Percentiles rank a stretch among this genome's conserved stretches.
Evolutionary conservation across 64 coral and sea anemone genomes (phyloP).

Genomic region (Actinia tenebrosa): DNA sequence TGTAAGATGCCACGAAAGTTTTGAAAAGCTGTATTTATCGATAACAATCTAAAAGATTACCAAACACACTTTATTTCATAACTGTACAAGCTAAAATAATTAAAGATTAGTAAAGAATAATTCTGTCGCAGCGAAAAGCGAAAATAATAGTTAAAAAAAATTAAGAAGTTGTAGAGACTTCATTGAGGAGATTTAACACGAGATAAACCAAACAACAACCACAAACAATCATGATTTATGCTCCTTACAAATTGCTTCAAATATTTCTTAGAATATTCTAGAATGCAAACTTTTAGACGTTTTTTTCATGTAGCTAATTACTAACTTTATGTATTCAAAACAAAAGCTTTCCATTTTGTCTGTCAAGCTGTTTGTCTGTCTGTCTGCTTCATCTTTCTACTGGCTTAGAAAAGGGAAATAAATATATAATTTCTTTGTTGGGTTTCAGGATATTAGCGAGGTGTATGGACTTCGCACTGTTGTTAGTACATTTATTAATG

Average conservation of each 20-base stretch:
- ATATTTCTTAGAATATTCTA: not conserved
- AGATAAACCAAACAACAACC: slow-evolving; percentile 21
- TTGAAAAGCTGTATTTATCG: not conserved
- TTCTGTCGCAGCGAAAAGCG: not conserved
- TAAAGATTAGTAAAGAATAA: slow-evolving; percentile 23
- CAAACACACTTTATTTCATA: not conserved
- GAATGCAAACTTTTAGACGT: not conserved
- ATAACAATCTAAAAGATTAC: not conserved
- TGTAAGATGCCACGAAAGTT: not conserved
- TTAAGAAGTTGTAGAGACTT: not conserved
- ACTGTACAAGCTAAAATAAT: not conserved
- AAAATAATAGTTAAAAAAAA: not conserved
- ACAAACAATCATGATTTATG: not conserved
- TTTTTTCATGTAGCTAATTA: not conserved
- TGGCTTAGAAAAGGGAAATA: not conserved
- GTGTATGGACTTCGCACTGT: slow-evolving; percentile 12
- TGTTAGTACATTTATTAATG: slow-evolving; percentile 10
- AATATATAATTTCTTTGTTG: not conserved
- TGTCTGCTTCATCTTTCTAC: not conserved
- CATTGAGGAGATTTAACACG: not conserved
- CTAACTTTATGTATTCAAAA: not conserved
- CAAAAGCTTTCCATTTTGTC: not conserved
- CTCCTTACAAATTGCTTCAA: not conserved
- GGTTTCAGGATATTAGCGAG: not conserved
- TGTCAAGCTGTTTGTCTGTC: not conserved